These are phyloP conservation scores for Dicranocentrus wangi DNA, from an alignment of 2,888 invertebrate genomes.

Conservation along the genomic window DNA sequence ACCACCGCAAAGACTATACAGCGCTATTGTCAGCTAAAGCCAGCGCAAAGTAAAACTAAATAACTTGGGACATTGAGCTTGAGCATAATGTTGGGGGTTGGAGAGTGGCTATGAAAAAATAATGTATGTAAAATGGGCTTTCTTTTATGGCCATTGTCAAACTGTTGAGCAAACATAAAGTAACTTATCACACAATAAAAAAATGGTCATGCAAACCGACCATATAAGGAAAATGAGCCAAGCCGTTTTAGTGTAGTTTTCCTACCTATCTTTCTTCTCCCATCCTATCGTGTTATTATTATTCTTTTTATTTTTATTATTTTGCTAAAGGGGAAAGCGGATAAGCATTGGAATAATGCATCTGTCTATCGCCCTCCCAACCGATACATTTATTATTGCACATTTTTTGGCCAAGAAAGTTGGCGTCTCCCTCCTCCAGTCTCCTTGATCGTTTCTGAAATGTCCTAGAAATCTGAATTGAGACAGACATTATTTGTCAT, in stretches of 20 bases:
- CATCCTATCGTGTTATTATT: too few relatives aligned
- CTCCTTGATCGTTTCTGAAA: slow-evolving; percentile 30
- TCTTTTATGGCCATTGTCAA: slow-evolving; percentile 32
- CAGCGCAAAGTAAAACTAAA: neutral
- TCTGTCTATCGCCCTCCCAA: too few relatives aligned
- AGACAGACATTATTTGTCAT: slow-evolving; percentile 33
- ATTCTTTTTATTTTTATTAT: too few relatives aligned
- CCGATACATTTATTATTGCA: too few relatives aligned
- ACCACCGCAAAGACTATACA: neutral
- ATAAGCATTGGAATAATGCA: too few relatives aligned
- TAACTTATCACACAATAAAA: slow-evolving; percentile 36
- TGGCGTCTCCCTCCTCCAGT: neutral
- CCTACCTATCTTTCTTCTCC: too few relatives aligned
- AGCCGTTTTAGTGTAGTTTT: too few relatives aligned
- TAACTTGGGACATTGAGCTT: too few relatives aligned
- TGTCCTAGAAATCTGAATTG: slow-evolving; percentile 27
- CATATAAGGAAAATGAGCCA: neutral
- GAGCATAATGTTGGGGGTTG: too few relatives aligned
- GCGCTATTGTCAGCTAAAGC: slow-evolving; percentile 5
- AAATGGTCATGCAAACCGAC: slow-evolving; percentile 43
- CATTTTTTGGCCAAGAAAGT: slow-evolving; percentile 2
- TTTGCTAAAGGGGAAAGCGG: too few relatives aligned
- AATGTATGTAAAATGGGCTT: slow-evolving; percentile 23
- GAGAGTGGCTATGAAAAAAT: neutral
- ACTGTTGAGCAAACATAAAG: slow-evolving; percentile 29